Percentiles rank a stretch among this genome's conserved stretches.
Conservation (phyloP, 2,113 vertebrate genomes). For the Xiphias gladius region DNA sequence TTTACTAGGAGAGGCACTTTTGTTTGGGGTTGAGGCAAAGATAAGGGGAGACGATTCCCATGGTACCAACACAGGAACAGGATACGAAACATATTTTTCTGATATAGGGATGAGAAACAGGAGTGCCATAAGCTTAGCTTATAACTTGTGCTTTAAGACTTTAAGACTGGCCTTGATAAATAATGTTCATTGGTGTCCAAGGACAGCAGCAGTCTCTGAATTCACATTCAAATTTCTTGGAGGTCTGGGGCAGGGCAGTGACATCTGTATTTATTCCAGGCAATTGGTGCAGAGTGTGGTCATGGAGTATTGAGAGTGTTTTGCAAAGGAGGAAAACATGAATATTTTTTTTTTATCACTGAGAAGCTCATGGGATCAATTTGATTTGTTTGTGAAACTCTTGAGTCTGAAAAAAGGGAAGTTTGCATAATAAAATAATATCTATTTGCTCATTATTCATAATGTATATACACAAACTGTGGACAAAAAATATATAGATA, state of each 20-base stretch:
- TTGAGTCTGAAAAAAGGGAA: not conserved
- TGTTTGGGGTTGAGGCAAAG: not conserved
- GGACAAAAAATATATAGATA: not conserved
- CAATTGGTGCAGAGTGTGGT: not conserved
- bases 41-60: not conserved
- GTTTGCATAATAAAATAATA: no score
- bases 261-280: no score
- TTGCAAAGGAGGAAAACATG: not conserved
- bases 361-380: not conserved
- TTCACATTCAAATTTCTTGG: not conserved
- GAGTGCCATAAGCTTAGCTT: not conserved
- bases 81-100: not conserved
- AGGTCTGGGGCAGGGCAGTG: not conserved
- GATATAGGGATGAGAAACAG: not conserved
- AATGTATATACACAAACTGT: not conserved
- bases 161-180: not conserved
- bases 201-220: not conserved
- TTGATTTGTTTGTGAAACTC: not conserved
- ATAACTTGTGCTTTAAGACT: not conserved
- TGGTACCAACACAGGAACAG: not conserved
- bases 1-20: not conserved
- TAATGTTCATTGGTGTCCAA: not conserved
- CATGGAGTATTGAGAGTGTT: not conserved
- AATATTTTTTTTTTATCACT: not conserved
- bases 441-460: not conserved